Evolutionary conservation across 1,140 invertebrate genomes (phyloP).

Genomic region (Drosophila kohkoa): DNA sequence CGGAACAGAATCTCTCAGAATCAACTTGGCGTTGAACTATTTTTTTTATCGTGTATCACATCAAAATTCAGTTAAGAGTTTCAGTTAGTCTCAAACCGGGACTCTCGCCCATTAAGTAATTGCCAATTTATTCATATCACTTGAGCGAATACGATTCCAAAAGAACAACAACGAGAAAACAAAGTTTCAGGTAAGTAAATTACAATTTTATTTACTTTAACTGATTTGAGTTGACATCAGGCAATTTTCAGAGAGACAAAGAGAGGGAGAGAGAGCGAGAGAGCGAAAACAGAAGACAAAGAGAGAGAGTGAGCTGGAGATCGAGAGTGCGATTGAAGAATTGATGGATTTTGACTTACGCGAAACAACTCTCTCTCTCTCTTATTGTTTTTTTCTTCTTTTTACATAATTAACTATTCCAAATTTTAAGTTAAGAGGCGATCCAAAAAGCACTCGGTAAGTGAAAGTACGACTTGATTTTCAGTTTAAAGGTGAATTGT

Average conservation of each 20-base stretch:
- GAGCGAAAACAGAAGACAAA: background rate
- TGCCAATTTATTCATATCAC: background rate
- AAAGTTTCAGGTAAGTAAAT: too few species aligned
- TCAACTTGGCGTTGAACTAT: conserved; percentile 29
- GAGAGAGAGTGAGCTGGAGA: too few species aligned
- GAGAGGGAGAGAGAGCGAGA: background rate
- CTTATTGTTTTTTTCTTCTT: background rate
- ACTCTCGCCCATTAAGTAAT: conserved; percentile 3
- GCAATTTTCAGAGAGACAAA: background rate
- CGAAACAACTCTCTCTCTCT: background rate
- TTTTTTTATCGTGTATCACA: conserved; percentile 1
- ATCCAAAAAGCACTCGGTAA: conserved; percentile 7
- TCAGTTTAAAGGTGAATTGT: conserved; percentile 6
- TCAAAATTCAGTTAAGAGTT: conserved; percentile 20
- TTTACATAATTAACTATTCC: conserved; percentile 14
- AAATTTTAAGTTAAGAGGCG: conserved; percentile 28
- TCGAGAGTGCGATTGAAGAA: background rate
- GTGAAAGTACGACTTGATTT: conserved; percentile 5
- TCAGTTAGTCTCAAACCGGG: conserved; percentile 20
- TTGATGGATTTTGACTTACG: conserved; percentile 27
- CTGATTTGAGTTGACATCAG: too few species aligned
- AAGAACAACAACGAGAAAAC: too few species aligned
- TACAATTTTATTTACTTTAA: too few species aligned
- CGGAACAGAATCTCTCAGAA: conserved; percentile 3
- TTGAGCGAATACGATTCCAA: too few species aligned